Evolutionary conservation across 2,888 invertebrate species (phyloP).

Genomic region (Priapulus caudatus): DNA sequence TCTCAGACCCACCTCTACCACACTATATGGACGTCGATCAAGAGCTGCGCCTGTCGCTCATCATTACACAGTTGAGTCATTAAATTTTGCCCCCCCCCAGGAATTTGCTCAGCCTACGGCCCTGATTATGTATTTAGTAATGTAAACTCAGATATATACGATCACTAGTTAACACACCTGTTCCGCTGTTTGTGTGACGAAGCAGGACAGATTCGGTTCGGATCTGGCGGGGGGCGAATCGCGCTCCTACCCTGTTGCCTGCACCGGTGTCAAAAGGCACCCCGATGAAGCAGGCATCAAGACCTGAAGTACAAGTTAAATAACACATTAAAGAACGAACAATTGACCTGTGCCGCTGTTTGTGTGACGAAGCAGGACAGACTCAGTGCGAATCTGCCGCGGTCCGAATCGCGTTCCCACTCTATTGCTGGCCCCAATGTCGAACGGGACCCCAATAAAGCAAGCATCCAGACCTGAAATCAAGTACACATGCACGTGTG

Average conservation of each 20-base stretch:
- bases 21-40: too few relatives aligned
- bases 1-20: too few relatives aligned
- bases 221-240: constrained; percentile 37
- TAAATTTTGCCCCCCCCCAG: too few relatives aligned
- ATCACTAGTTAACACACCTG: too few relatives aligned
- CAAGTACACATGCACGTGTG: too few relatives aligned
- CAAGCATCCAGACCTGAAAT: constrained; percentile 32
- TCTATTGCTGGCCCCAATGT: constrained; percentile 34
- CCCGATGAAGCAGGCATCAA: constrained; percentile 37
- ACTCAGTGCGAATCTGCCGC: constrained; percentile 36
- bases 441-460: constrained; percentile 36
- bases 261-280: constrained; percentile 35
- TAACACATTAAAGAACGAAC: too few relatives aligned
- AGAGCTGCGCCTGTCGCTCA: too few relatives aligned
- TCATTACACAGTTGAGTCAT: too few relatives aligned
- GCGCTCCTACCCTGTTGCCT: constrained; percentile 34
- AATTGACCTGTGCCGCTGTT: constrained; percentile 34
- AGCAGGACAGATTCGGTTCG: constrained; percentile 35
- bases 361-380: constrained; percentile 28
- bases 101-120: too few relatives aligned
- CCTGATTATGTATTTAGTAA: too few relatives aligned
- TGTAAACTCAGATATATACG: too few relatives aligned
- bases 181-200: constrained; percentile 29
- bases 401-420: constrained; percentile 36
- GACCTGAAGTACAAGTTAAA: too few relatives aligned